A percentile compares a stretch with the other conserved stretches of the same genome.
Conservation (phyloP, 2,797 vertebrate genomes). For the Poecilia picta region DNA sequence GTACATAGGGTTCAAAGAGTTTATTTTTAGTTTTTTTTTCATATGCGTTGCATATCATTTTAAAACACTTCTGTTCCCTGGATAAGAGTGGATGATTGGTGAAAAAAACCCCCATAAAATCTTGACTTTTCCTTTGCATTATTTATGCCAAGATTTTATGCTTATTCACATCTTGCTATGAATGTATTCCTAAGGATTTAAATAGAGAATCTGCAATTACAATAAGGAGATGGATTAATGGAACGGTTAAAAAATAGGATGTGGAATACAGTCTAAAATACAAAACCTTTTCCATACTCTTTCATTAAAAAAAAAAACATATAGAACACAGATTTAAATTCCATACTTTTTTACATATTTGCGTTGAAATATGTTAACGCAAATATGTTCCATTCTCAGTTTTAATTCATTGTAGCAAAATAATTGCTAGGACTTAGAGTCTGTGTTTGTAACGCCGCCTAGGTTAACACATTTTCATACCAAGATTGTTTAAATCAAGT, state of each 20-base stretch:
- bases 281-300: background rate
- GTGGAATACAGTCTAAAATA: background rate
- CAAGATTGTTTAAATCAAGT: background rate
- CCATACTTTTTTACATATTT: background rate
- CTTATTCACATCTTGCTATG: background rate
- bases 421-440: background rate
- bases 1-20: background rate
- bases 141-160: background rate
- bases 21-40: background rate
- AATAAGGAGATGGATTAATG: background rate
- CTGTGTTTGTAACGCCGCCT: background rate
- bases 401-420: background rate
- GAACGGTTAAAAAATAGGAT: background rate
- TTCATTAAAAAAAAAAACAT: background rate
- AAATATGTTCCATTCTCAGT: background rate
- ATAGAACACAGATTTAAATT: background rate
- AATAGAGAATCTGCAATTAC: background rate
- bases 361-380: too few species aligned
- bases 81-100: background rate
- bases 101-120: background rate
- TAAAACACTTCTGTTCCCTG: background rate
- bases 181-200: background rate
- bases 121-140: background rate
- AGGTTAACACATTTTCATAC: background rate
- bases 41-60: background rate